These are phyloP conservation scores for Andrena camellia DNA, from an alignment of 2,888 invertebrate species.

Conservation along the genomic window DNA sequence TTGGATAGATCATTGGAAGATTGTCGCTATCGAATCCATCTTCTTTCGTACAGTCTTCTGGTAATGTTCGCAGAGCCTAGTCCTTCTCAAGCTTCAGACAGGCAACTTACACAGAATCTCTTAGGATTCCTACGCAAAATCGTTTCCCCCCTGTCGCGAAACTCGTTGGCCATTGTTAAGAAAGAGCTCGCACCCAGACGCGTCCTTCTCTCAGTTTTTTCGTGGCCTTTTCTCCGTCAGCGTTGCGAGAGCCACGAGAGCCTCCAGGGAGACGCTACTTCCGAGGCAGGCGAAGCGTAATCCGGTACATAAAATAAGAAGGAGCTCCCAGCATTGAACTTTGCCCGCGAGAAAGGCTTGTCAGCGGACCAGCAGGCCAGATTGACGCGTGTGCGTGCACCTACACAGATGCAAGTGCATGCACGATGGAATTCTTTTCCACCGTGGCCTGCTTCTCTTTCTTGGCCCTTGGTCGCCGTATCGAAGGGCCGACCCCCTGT, in stretches of 20 bases:
- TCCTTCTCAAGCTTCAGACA: background rate
- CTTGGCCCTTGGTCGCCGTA: conserved; percentile 1
- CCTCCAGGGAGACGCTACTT: conserved; percentile 64
- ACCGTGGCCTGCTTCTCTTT: background rate
- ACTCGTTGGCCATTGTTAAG: conserved; percentile 20
- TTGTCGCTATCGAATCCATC: no score
- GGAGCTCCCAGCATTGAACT: conserved; percentile 71
- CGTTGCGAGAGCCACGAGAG: conserved; percentile 33
- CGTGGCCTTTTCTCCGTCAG: conserved; percentile 21
- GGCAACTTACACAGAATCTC: background rate
- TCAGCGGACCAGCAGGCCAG: conserved; percentile 57
- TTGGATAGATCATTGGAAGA: no score
- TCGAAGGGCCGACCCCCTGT: conserved; percentile 16
- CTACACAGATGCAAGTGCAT: conserved; percentile 8
- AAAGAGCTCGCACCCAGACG: conserved; percentile 37
- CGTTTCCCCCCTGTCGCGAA: background rate
- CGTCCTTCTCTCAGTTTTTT: conserved; percentile 30
- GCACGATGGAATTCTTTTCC: conserved; percentile 17
- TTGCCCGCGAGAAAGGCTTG: conserved; percentile 71
- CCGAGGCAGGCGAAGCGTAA: conserved; percentile 65
- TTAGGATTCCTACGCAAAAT: background rate
- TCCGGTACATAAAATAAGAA: conserved; percentile 70
- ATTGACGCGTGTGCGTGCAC: conserved; percentile 42
- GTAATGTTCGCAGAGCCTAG: no score
- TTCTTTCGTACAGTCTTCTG: no score